Evolutionary conservation across 2,888 invertebrate genomes (phyloP).

Genomic region (Plagiodera versicolora): DNA sequence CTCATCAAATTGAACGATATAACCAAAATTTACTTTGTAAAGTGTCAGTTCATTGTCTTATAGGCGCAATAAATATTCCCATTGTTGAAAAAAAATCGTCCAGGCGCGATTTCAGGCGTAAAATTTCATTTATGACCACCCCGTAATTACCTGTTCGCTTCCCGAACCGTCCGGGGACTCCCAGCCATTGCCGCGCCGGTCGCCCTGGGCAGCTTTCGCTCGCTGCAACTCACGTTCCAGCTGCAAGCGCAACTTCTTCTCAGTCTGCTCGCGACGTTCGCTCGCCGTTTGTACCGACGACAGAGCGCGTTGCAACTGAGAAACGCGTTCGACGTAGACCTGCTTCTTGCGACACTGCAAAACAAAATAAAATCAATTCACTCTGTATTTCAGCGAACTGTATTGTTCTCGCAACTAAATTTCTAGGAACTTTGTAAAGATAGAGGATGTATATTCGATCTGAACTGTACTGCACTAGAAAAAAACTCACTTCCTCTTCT

Average conservation of each 20-base stretch:
- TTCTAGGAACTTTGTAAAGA: too few species aligned
- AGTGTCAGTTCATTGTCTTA: too few species aligned
- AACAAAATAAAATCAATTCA: conserved; percentile 19
- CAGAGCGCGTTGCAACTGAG: conserved; percentile 80
- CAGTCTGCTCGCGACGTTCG: conserved; percentile 83
- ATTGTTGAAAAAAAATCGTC: too few species aligned
- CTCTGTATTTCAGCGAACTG: too few species aligned
- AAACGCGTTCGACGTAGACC: conserved; percentile 81
- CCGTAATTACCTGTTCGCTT: conserved; percentile 57
- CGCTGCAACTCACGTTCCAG: conserved; percentile 81
- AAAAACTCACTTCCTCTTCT: conserved; percentile 75
- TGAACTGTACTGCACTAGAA: too few species aligned
- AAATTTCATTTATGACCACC: too few species aligned
- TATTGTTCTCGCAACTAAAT: too few species aligned
- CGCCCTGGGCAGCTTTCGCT: conserved; percentile 50
- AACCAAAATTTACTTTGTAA: too few species aligned
- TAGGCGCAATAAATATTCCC: too few species aligned
- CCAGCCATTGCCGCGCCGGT: conserved; percentile 40
- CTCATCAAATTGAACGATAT: too few species aligned
- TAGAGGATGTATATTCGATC: too few species aligned
- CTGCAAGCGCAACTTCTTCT: conserved; percentile 80
- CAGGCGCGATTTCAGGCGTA: too few species aligned
- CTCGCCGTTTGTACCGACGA: conserved; percentile 80
- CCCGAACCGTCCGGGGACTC: conserved; percentile 51
- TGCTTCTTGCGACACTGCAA: conserved; percentile 77